Evolutionary conservation across 2,113 vertebrate species (phyloP).

Genomic region (Mirza zaza): DNA sequence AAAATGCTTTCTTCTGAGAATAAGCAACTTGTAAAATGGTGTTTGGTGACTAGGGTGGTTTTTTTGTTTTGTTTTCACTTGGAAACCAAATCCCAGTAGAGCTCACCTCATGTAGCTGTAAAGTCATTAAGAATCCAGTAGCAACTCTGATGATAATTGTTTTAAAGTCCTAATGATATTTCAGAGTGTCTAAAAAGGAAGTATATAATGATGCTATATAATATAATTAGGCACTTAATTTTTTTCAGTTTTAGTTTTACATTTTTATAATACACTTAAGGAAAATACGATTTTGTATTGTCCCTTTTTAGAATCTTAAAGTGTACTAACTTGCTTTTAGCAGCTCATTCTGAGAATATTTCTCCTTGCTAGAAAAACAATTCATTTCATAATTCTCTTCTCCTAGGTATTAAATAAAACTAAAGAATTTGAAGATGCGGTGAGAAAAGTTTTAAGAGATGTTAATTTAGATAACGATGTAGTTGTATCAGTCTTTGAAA

Average conservation of each 20-base stretch:
- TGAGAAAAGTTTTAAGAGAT: slow-evolving; percentile 94
- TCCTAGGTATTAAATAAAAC: slow-evolving; percentile 97
- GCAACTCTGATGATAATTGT: background rate
- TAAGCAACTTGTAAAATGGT: background rate
- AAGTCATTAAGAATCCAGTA: background rate
- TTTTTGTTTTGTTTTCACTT: background rate
- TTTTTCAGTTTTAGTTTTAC: background rate
- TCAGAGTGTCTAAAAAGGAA: background rate
- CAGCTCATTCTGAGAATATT: slow-evolving; percentile 34
- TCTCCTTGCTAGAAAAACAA: slow-evolving; percentile 26
- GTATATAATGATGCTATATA: background rate
- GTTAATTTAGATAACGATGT: slow-evolving; percentile 98
- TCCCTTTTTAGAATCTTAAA: slow-evolving; percentile 8
- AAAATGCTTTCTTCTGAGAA: background rate
- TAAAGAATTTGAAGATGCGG: slow-evolving; percentile 96
- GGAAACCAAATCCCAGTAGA: background rate
- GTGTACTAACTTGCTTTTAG: slow-evolving; percentile 22
- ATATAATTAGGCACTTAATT: background rate
- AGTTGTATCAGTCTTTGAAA: slow-evolving; percentile 99
- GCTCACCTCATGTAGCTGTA: background rate
- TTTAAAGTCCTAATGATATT: background rate
- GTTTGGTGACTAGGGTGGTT: background rate
- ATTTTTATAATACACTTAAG: background rate
- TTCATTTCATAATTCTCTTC: slow-evolving; percentile 64
- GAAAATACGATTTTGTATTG: background rate